A percentile compares a stretch with the other conserved stretches of the same genome.
Conservation (phyloP, 2,797 vertebrate genomes). For the Loris lydekkerianus region DNA sequence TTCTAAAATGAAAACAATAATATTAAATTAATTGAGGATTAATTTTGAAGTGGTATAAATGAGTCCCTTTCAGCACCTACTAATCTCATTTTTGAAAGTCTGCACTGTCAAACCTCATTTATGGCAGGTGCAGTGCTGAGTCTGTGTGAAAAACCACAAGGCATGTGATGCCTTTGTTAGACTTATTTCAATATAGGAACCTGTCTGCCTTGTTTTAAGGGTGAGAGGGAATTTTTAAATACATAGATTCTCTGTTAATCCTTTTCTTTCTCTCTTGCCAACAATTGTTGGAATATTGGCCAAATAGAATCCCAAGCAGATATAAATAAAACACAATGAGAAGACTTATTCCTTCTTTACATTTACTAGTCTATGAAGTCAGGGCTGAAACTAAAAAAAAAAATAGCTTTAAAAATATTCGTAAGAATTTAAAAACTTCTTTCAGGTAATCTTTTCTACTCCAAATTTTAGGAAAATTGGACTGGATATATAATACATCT, state of each 20-base stretch:
- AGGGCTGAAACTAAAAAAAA: neutral
- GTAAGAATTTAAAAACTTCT: conserved; percentile 47
- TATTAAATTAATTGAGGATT: conserved; percentile 56
- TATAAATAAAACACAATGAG: conserved; percentile 48
- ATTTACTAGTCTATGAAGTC: neutral
- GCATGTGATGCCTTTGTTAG: neutral
- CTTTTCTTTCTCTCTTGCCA: conserved; percentile 65
- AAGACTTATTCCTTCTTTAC: conserved; percentile 36
- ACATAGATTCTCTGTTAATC: conserved; percentile 17
- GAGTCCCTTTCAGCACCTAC: neutral
- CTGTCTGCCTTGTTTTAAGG: conserved; percentile 59
- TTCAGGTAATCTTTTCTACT: conserved; percentile 16
- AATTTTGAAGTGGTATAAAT: conserved; percentile 46
- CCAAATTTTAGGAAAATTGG: conserved; percentile 43
- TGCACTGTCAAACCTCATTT: conserved; percentile 25
- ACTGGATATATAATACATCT: neutral
- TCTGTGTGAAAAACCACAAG: conserved; percentile 31
- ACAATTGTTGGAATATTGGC: conserved; percentile 48
- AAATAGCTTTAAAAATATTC: neutral
- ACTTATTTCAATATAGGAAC: conserved; percentile 34
- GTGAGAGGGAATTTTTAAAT: conserved; percentile 50
- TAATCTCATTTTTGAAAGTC: conserved; percentile 46
- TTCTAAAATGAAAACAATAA: conserved; percentile 52
- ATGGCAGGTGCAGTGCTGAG: neutral
- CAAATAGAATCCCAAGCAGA: conserved; percentile 13